Evolutionary conservation across 2,797 vertebrate genomes (phyloP).

Genomic region (Sparidentex hasta): DNA sequence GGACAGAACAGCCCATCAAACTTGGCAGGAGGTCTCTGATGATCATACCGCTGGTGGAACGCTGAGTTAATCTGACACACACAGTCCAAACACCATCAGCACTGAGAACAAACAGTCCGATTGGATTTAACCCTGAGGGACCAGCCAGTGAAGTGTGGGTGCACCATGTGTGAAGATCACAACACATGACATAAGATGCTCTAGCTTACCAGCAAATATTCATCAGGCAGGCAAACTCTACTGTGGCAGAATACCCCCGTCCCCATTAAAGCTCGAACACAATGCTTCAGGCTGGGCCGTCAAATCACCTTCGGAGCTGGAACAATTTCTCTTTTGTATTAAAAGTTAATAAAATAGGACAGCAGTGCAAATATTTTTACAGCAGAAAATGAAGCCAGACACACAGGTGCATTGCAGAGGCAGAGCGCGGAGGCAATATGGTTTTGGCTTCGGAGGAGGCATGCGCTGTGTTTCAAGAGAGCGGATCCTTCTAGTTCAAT

Average conservation of each 20-base stretch:
- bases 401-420: slow-evolving; percentile 79
- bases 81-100: slow-evolving; percentile 47
- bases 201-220: slow-evolving; percentile 62
- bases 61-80: slow-evolving; percentile 37
- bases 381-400: slow-evolving; percentile 71
- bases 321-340: slow-evolving; percentile 76
- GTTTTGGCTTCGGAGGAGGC: slow-evolving; percentile 51
- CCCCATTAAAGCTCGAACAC: slow-evolving; percentile 29
- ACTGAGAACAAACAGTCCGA: slow-evolving; percentile 46
- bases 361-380: slow-evolving; percentile 79
- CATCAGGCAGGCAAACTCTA: slow-evolving; percentile 47
- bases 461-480: slow-evolving; percentile 36
- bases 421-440: slow-evolving; percentile 57
- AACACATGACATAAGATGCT: slow-evolving; percentile 43
- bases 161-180: slow-evolving; percentile 60
- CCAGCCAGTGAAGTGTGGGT: slow-evolving; percentile 42
- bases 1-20: slow-evolving; percentile 9
- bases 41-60: slow-evolving; percentile 13
- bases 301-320: slow-evolving; percentile 57
- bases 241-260: slow-evolving; percentile 30
- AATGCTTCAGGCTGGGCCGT: slow-evolving; percentile 30
- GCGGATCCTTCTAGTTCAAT: slow-evolving; percentile 59
- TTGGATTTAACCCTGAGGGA: slow-evolving; percentile 32
- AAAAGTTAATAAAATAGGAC: slow-evolving; percentile 79
- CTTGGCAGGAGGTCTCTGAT: slow-evolving; percentile 32